Base-by-base conservation (phyloP, 2,797 vertebrate species). In the Aldrovandia affinis region DNA sequence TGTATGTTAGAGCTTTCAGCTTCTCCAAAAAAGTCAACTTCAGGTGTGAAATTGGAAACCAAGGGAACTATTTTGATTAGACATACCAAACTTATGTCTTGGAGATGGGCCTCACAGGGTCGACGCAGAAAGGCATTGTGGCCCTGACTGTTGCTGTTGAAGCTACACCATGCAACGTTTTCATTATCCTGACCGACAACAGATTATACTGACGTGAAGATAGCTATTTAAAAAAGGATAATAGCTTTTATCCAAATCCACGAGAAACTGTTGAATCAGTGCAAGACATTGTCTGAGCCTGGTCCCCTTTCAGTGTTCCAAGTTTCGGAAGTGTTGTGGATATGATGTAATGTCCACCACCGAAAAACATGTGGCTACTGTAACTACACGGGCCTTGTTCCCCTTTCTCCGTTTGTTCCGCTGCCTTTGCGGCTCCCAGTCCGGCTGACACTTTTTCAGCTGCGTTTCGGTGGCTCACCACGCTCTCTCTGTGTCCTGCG, bases 181-280 rank as follows among this genome's bases (percentile, higher is more conserved):
- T 39, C 30, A 5, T 70, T 3, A 36, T 84, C 39, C 83, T 84
- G 81, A 83, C 83, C 59, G 25, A 47, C 3, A 18, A 18, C 82
- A 5, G 65, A 25, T 77, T 85, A 80, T 57, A 59, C 30, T 70
- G 12, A 2, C 12, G 6, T 33, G 65, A 70, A 2, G 33, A 70
- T 14, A 18, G 33, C 33, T 5, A 20, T 18, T 70, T 70, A 39
- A 70, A 18, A 39, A 12, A 30, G 18, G 33, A 70, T 36, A 36
- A 18, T 70, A 20, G 30, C 65, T 70, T 70, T 70, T 70, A 70
- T 12, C 2, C 65, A 70, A 70, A 70, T 70, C 30, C 14, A 1
- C 18, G 33, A 30, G 28, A 8, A 68, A 28, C 30, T 30, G 12
- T 15, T 20, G 14, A 36, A 14, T 70, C 0, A 15, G 30, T 30